phyloP scores from a whole-genome alignment of 2,888 invertebrate genomes.

The Nephrotoma flavescens region DNA sequence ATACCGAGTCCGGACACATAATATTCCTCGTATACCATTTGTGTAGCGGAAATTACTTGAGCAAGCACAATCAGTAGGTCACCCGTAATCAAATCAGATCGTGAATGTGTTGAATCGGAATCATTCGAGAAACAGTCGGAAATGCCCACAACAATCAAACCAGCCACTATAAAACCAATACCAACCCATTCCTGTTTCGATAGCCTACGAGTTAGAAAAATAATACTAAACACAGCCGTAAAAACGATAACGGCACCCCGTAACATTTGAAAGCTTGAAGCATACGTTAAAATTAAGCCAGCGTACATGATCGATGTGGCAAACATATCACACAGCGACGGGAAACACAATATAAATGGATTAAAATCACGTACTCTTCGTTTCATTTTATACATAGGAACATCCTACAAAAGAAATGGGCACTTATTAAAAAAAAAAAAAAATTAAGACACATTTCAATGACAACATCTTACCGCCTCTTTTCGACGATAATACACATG shows the following conservation, averaged over 20 bases:
- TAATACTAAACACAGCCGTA: constrained; percentile 73
- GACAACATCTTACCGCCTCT: constrained; percentile 32
- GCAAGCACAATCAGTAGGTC: constrained; percentile 60
- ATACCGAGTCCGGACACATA: constrained; percentile 72
- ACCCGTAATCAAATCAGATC: constrained; percentile 68
- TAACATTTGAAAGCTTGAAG: constrained; percentile 93
- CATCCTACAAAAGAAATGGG: constrained; percentile 21
- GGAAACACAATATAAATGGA: constrained; percentile 64
- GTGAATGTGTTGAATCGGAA: constrained; percentile 30
- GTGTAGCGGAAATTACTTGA: constrained; percentile 69
- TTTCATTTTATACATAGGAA: constrained; percentile 41
- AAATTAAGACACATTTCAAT: constrained; percentile 4
- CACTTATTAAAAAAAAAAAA: constrained; percentile 33
- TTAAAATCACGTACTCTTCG: constrained; percentile 58
- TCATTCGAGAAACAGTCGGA: constrained; percentile 44
- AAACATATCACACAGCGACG: constrained; percentile 78
- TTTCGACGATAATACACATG: constrained; percentile 38
- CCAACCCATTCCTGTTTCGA: constrained; percentile 59
- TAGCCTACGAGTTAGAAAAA: constrained; percentile 54
- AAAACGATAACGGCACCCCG: constrained; percentile 79
- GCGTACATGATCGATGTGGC: constrained; percentile 84
- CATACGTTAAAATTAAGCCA: constrained; percentile 80
- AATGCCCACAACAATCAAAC: constrained; percentile 55
- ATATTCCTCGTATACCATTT: constrained; percentile 93
- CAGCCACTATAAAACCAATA: constrained; percentile 54